Percentiles rank a stretch among this genome's conserved stretches.
Conservation (phyloP, 2,888 invertebrate species). For the Drosophila melanosoma region DNA sequence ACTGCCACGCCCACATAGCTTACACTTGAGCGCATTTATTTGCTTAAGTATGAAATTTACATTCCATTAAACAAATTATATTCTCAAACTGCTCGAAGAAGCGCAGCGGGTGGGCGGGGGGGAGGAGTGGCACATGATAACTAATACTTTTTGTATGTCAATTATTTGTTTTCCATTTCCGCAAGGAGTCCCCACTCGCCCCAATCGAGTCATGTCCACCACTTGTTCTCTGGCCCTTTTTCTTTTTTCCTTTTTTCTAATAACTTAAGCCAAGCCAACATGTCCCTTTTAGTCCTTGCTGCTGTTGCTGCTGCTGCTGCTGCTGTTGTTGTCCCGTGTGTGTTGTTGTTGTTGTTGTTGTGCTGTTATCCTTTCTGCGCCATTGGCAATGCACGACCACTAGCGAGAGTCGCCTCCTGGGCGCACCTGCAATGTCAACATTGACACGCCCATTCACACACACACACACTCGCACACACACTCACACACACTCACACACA, state of each 20-base stretch:
- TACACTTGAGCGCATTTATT: slow-evolving; percentile 69
- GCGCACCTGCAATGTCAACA: slow-evolving; percentile 81
- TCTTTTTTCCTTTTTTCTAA: slow-evolving; percentile 56
- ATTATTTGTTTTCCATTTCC: slow-evolving; percentile 77
- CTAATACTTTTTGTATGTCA: slow-evolving; percentile 79
- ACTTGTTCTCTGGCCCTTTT: slow-evolving; percentile 36
- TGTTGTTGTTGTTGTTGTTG: slow-evolving; percentile 21
- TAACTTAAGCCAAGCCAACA: slow-evolving; percentile 80
- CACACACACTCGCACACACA: slow-evolving; percentile 29
- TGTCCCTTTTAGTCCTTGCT: slow-evolving; percentile 49
- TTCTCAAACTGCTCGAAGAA: slow-evolving; percentile 56
- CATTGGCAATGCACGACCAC: slow-evolving; percentile 70
- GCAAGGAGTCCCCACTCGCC: slow-evolving; percentile 21
- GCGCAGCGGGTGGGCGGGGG: slow-evolving; percentile 3
- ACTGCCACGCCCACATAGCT: slow-evolving; percentile 52
- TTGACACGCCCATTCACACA: slow-evolving; percentile 57
- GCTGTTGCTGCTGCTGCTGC: slow-evolving; percentile 2
- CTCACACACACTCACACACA: neutral
- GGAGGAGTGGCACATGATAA: slow-evolving; percentile 40
- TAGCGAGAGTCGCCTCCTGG: slow-evolving; percentile 37
- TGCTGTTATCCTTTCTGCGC: slow-evolving; percentile 79
- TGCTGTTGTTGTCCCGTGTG: slow-evolving; percentile 15
- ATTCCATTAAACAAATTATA: slow-evolving; percentile 82
- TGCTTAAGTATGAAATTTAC: slow-evolving; percentile 80
- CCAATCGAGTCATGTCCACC: neutral